Percentiles rank a stretch among this genome's conserved stretches.
These are phyloP conservation scores for Chelonia mydas DNA, from an alignment of 2,797 vertebrate species.

Conservation along the genomic window DNA sequence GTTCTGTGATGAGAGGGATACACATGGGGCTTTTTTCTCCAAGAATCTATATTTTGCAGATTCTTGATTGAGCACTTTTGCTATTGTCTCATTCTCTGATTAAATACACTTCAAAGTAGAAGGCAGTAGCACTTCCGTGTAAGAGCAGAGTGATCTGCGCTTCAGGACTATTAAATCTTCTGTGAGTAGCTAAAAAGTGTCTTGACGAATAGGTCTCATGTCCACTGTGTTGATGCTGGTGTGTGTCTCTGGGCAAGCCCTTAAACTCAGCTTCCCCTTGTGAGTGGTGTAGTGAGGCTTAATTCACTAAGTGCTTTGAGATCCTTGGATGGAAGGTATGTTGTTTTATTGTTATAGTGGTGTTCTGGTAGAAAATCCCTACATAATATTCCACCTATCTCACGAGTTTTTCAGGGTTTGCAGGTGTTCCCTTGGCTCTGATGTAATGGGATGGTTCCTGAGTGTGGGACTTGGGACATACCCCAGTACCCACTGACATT, in stretches of 20 bases:
- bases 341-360: neutral
- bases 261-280: neutral
- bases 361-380: neutral
- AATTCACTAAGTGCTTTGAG: neutral
- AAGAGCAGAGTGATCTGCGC: neutral
- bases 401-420: neutral
- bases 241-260: neutral
- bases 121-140: neutral
- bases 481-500: too few species aligned
- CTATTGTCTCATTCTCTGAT: neutral
- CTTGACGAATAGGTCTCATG: neutral
- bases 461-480: too few species aligned
- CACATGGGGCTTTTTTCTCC: neutral
- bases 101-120: neutral
- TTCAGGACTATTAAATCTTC: neutral
- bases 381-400: neutral
- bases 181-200: neutral
- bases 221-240: neutral
- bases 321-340: neutral
- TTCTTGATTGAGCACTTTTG: neutral
- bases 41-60: neutral
- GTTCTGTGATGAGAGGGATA: neutral
- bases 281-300: neutral
- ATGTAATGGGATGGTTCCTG: neutral
- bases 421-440: neutral